Base-by-base conservation (phyloP, 1,140 invertebrate species). In the Nephotettix cincticeps region DNA sequence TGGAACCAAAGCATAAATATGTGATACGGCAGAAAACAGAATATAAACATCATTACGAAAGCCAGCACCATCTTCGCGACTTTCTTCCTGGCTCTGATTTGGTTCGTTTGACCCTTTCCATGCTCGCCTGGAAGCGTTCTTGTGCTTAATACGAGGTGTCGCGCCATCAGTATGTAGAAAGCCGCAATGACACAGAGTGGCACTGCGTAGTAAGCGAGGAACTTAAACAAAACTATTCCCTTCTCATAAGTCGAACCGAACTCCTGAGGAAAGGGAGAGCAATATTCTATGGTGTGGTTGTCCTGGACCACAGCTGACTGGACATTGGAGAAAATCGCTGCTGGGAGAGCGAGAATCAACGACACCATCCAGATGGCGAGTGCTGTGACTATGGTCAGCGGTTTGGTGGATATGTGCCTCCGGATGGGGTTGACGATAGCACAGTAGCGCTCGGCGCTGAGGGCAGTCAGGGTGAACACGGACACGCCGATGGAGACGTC, bases 401-500 rank as follows among this genome's bases (percentile, higher is more conserved):
- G 71, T 23, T 71, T 74, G 14, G 78, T 74, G 11, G 78, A 73
- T 83, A 83, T 81, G 75, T 86, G 86, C 75, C 91, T 90, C 71
- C 90, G 86, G 76, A 96, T 86, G 0, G 94, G 94, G 79, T 94
- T 89, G 0, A 94, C 93, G 70, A 97, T 96, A 19, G 93, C 95
- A 75, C 90, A 92, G 79, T 95, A 97, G 43, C 95, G 86, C 79
- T 98, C 95, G 6, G 89, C 92, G 29, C 93, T 94, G 0, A 98
- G 83, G 0, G 94, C 94, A 0, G 93, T 95, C 56, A 97, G 82
- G 0, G 94, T 97, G 79, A 97, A 96, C 6, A 97, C 93, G 0
- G 94, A 96, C 0, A 98, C 94, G 0, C 94, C 95, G 56, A 96
- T 91, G 23, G 93, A 95, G 71, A 96, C 86, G 77, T 96, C 94